These are phyloP conservation scores for Pseudotriccus pelzelni DNA, from an alignment of 2,797 vertebrate species.

Conservation along the genomic window DNA sequence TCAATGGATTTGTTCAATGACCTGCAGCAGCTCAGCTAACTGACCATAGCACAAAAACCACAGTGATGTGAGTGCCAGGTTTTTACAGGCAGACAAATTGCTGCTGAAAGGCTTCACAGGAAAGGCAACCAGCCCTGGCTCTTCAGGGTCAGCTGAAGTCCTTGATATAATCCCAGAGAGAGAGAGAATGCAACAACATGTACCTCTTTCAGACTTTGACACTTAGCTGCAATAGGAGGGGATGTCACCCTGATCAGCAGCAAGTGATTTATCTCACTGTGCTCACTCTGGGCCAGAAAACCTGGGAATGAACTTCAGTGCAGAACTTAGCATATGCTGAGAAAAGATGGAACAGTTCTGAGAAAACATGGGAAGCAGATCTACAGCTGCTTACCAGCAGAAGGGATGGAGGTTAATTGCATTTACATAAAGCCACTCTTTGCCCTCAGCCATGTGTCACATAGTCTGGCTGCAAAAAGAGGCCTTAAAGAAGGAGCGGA, in stretches of 20 bases:
- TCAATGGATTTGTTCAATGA: not conserved
- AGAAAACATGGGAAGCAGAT: not conserved
- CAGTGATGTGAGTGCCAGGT: not conserved
- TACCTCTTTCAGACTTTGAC: not conserved
- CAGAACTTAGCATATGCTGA: not conserved
- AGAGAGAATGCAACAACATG: not conserved
- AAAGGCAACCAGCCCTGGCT: not conserved
- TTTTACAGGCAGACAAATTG: not conserved
- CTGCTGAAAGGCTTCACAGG: not conserved
- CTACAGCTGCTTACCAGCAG: not conserved
- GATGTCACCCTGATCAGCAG: not conserved
- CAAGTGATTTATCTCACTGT: not conserved
- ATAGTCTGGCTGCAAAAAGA: not conserved
- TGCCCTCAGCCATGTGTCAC: not conserved
- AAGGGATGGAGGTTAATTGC: not conserved
- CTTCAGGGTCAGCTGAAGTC: not conserved
- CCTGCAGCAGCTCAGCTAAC: slow-evolving; percentile 10
- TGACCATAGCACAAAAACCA: not conserved
- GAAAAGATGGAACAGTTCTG: not conserved
- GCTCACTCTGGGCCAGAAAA: not conserved
- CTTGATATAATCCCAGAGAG: accelerated
- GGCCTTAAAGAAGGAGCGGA: not conserved
- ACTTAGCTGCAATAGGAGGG: not conserved
- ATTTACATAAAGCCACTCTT: not conserved
- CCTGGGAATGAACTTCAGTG: not conserved